Percentiles rank a stretch among this genome's conserved stretches.
Conservation (phyloP, 1,140 invertebrate genomes). For the Mya arenaria region DNA sequence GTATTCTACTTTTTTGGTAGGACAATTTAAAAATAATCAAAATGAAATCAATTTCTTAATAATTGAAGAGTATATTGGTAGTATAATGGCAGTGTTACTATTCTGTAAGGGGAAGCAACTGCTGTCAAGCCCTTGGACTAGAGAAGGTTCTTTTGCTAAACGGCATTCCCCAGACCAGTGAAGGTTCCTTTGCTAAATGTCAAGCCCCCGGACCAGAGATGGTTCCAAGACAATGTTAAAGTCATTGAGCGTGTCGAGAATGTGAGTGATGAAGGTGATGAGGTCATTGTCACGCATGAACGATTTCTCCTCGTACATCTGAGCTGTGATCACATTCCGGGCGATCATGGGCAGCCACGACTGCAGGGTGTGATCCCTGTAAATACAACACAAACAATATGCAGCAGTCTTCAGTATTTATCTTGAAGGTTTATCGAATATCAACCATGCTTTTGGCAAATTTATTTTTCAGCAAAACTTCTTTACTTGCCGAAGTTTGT, state of each 20-base stretch:
- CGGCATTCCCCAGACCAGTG: background rate
- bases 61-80: too few relatives aligned
- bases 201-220: constrained; percentile 95
- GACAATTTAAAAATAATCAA: too few relatives aligned
- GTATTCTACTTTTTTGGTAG: too few relatives aligned
- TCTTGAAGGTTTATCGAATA: too few relatives aligned
- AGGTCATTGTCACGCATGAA: constrained; percentile 93
- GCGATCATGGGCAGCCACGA: constrained; percentile 94
- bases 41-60: too few relatives aligned
- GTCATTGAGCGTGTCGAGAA: constrained; percentile 94
- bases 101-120: background rate
- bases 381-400: too few relatives aligned
- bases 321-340: constrained; percentile 90
- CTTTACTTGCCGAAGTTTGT: too few relatives aligned
- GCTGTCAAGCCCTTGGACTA: constrained; percentile 93
- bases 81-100: too few relatives aligned
- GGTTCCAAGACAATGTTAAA: constrained; percentile 96
- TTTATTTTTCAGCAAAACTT: too few relatives aligned
- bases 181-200: constrained; percentile 62
- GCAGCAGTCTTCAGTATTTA: too few relatives aligned
- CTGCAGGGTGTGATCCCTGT: constrained; percentile 95
- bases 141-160: constrained; percentile 91
- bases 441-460: too few relatives aligned
- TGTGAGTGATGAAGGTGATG: constrained; percentile 94
- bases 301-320: constrained; percentile 98